Evolutionary conservation across 1,140 invertebrate species (phyloP).

Genomic region (Drosophila ohnishii): DNA sequence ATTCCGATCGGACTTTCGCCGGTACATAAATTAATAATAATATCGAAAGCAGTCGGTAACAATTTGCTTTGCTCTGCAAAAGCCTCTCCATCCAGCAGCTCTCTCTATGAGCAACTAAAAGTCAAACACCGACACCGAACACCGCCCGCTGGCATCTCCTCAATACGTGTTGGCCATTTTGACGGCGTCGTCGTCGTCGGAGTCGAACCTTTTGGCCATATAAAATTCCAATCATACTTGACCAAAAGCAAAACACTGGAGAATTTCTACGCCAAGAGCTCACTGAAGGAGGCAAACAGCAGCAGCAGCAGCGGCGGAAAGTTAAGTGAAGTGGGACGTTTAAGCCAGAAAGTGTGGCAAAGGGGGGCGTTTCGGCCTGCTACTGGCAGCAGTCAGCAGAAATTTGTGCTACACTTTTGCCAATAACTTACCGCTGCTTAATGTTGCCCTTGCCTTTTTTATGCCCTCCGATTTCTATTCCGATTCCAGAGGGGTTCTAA

Average conservation of each 20-base stretch:
- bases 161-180: conserved; percentile 73
- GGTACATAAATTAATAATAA: conserved; percentile 80
- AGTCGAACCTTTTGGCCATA: conserved; percentile 67
- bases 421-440: conserved; percentile 63
- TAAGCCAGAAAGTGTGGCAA: conserved; percentile 48
- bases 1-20: conserved; percentile 61
- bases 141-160: conserved; percentile 35
- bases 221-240: conserved; percentile 81
- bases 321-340: conserved; percentile 73
- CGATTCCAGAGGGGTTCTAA: conserved; percentile 1
- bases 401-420: conserved; percentile 61
- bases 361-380: conserved; percentile 27
- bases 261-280: conserved; percentile 58
- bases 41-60: conserved; percentile 68
- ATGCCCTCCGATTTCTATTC: conserved; percentile 1
- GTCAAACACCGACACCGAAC: conserved; percentile 56
- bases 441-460: conserved; percentile 34
- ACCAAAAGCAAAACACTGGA: conserved; percentile 80
- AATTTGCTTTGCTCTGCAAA: conserved; percentile 80
- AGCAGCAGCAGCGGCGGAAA: conserved; percentile 22
- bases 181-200: conserved; percentile 37
- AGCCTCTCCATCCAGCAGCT: conserved; percentile 26
- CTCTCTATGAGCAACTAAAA: conserved; percentile 58
- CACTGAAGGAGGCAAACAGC: conserved; percentile 7
- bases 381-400: conserved; percentile 67